Base-by-base conservation (phyloP, 2,113 vertebrate genomes). In the Cavia aperea region DNA sequence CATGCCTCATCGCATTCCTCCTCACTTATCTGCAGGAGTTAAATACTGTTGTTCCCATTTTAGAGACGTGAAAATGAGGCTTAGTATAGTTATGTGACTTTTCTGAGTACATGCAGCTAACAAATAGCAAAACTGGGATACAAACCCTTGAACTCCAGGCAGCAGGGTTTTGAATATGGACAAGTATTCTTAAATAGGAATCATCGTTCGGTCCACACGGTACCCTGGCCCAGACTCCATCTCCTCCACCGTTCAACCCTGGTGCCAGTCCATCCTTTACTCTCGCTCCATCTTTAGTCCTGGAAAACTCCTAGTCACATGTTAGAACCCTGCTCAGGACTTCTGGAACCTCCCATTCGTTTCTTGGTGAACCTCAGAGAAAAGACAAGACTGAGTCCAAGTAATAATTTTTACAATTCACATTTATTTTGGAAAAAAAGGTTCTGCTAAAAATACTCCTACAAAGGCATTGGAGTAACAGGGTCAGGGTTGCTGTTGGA, bases 401-500 rank as follows among this genome's bases (percentile, higher is more conserved):
- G 88, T 60, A 94, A 95, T 95, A 78, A 96, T 97, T 97, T 97
- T 97, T 97, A 97, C 97, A 98, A 97, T 98, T 98, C 97, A 98
- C 98, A 98, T 98, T 98, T 98, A 98, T 98, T 98, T 97, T 97
- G 97, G 51, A 15, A 63, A 90, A 81, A 94, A 91, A 96, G 96
- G 95, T 96, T 97, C 93, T 96, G 97, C 97, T 98, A 97, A 98
- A 98, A 98, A 97, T 97, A 97, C 97, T 98, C 97, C 97, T 98
- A 98, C 97, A 98, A 98, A 98, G 96, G 97, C 97, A 97, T 97
- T 93, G 97, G 97, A 97, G 97, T 96, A 97, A 96, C 81, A 93
- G 95, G 96, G 96, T 97, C 94, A 95, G 96, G 96, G 95, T 94
- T 94, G 96, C 96, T 96, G 95, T 95, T 94, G 96, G 97, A 97